Conservation (phyloP, 2,888 invertebrate genomes). For the Cryptus viduatorius region DNA sequence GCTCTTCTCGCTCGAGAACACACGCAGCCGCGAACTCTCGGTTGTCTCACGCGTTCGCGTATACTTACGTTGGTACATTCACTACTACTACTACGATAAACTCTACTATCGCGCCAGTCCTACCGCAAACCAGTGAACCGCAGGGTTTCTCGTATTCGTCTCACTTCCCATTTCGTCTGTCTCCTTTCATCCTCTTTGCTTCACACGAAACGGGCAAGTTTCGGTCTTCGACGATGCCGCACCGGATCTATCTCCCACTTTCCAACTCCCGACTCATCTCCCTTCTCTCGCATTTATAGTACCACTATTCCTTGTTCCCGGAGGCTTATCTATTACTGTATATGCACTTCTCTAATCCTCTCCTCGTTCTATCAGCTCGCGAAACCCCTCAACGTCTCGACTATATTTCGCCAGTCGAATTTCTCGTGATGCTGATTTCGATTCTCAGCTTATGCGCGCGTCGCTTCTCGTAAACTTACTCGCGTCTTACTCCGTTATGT, state of each 20-base stretch:
- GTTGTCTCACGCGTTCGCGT: slow-evolving; percentile 32
- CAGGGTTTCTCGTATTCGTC: slow-evolving; percentile 33
- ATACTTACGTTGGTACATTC: neutral
- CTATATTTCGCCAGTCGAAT: slow-evolving; percentile 25
- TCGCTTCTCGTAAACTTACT: too few species aligned
- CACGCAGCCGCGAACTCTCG: slow-evolving; percentile 37
- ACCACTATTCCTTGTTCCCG: slow-evolving; percentile 11
- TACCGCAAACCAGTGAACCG: slow-evolving; percentile 50
- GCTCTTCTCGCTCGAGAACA: slow-evolving; percentile 45
- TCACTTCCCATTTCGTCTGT: slow-evolving; percentile 3
- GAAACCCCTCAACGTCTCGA: neutral
- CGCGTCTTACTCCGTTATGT: too few species aligned
- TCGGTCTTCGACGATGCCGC: slow-evolving; percentile 5
- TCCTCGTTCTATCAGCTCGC: slow-evolving; percentile 17
- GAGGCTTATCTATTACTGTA: neutral
- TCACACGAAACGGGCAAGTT: slow-evolving; percentile 24
- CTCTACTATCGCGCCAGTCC: neutral
- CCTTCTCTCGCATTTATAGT: slow-evolving; percentile 23
- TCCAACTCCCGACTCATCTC: slow-evolving; percentile 27
- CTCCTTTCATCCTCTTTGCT: slow-evolving; percentile 12
- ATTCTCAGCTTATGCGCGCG: neutral
- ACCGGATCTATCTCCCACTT: slow-evolving; percentile 17
- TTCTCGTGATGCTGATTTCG: slow-evolving; percentile 11
- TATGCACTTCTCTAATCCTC: slow-evolving; percentile 17
- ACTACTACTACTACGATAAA: neutral